Base-by-base conservation (phyloP, 2,113 vertebrate species). In the Nannobrachium achirus region DNA sequence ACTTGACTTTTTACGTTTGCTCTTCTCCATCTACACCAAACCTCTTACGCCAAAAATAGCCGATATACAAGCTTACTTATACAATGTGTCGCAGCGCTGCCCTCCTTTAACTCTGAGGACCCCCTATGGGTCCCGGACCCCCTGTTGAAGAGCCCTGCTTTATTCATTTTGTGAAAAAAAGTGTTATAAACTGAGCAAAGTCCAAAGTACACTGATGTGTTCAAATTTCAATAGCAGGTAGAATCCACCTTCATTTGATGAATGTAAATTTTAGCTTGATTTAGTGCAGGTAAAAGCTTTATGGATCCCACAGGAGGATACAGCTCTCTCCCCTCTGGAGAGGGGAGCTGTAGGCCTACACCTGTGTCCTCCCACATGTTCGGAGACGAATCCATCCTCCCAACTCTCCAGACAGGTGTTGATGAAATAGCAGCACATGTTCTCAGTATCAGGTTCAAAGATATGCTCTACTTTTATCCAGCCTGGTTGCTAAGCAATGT, bases 401-500 rank as follows among this genome's bases (percentile, higher is more conserved):
- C 8, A 70, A 42, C 48, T 72, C 65, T 70, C 61, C 10, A 46
- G 46, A 56, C 59, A 56, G 39, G 69, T 66, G 61, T 56, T 76
- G 61, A 69, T 79, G 63, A 80, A 71, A 78, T 57, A 82, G 83
- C 68, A 57, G 57, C 48, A 58, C 71, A 79, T 73, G 71, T 86
- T 81, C 63, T 59, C 50, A 40, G 63, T 78, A 63, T 65, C 66
- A 74, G 57, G 71, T 65, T 61, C 71, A 73, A 82, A 61, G 15
- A 86, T 56, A 67, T 49, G 40, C 68, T 87, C 72, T 63, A 79
- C 80, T 88, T 85, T 84, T 82, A 88, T 91, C 86, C 64, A 6
- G 53, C 66, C 60, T 58, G 80, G 92, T 93, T 93, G 93, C 92
- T 93, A 92, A 85, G 91, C 91, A 88, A 92, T 91, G 72, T 68